Evolutionary conservation across 2,888 invertebrate species (phyloP).

Genomic region (Calameuta filiformis): DNA sequence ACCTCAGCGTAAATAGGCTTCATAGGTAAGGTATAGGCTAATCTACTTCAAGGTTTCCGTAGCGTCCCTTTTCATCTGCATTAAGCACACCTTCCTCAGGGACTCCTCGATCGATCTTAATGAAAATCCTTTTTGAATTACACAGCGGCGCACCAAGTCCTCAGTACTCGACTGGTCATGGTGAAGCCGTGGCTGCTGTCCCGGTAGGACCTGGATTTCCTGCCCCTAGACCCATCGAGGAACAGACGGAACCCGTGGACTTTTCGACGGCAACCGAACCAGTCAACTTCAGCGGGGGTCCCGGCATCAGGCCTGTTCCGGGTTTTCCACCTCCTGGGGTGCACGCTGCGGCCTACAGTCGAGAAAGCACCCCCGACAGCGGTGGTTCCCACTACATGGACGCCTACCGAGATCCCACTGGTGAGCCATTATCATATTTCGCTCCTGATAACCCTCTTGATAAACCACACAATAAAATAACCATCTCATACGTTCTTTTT

Average conservation of each 20-base stretch:
- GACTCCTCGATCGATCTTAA: neutral
- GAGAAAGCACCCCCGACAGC: constrained; percentile 90
- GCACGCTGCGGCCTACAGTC: constrained; percentile 73
- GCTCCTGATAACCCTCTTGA: neutral
- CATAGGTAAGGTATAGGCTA: constrained; percentile 75
- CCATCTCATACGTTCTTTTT: neutral
- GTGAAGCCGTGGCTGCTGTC: constrained; percentile 67
- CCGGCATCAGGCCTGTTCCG: constrained; percentile 69
- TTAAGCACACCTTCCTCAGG: constrained; percentile 7
- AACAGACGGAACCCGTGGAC: constrained; percentile 79
- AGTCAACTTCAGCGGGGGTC: constrained; percentile 70
- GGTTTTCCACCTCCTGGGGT: constrained; percentile 74
- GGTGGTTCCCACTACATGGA: constrained; percentile 91
- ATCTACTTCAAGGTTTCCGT: neutral
- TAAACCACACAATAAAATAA: neutral
- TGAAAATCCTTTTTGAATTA: constrained; percentile 1
- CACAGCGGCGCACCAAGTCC: constrained; percentile 71
- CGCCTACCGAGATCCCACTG: constrained; percentile 86
- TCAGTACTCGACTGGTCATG: constrained; percentile 69
- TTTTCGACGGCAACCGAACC: constrained; percentile 76
- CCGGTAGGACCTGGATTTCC: constrained; percentile 70
- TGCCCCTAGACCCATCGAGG: constrained; percentile 70
- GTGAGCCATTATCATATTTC: constrained; percentile 68
- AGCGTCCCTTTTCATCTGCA: neutral
- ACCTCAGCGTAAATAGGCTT: constrained; percentile 88